Base-by-base conservation (phyloP, 2,888 invertebrate genomes). In the Caenorhabditis sp. region DNA sequence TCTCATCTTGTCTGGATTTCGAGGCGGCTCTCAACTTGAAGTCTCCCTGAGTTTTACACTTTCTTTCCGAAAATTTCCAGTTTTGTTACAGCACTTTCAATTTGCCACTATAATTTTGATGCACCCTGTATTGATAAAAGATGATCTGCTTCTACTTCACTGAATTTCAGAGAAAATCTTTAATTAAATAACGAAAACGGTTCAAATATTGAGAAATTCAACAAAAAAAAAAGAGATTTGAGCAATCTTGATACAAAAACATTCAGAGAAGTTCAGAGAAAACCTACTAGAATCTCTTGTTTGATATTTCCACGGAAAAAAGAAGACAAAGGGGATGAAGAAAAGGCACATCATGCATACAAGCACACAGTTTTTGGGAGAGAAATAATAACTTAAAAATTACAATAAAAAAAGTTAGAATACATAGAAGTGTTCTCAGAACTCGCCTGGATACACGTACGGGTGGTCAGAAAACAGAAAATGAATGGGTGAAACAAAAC, bases 311-410 rank as follows among this genome's bases (percentile, higher is more conserved):
- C 24, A 16, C 12, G 24, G 38, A 41, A 56, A 16, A 69, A 38
- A 56, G 26, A 69, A 24, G 56, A 70, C 47, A 47, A 47, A 19
- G 47, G n/a, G 47, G 44, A 12, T 44, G 19, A 44, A 38, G 41
- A 64, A 70, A 70, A 70, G 70, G 70, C 70, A 70, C 70, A 58
- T 70, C 44, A 69, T 68, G 68, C 69, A 58, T 12, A 47, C 44
- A 58, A 38, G 41, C 51, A 69, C 24, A 54, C 24, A 51, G 22
- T 41, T 58, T 22, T 10, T 12, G 54, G 38, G 16, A 49, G 12
- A 28, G 28, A 7, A 70, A 70, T 44, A 58, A 58, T 44, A 58
- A 58, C 44, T 70, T 70, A 70, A 26, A 64, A 47, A 28, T 47
- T 64, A 22, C 8, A 16, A 41, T 5, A 63, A 54, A 66, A 31